Evolutionary conservation across 2,888 invertebrate genomes (phyloP), one percentile per base, ranked within the genome.

Genomic region (Campaea margaritaria): DNA sequence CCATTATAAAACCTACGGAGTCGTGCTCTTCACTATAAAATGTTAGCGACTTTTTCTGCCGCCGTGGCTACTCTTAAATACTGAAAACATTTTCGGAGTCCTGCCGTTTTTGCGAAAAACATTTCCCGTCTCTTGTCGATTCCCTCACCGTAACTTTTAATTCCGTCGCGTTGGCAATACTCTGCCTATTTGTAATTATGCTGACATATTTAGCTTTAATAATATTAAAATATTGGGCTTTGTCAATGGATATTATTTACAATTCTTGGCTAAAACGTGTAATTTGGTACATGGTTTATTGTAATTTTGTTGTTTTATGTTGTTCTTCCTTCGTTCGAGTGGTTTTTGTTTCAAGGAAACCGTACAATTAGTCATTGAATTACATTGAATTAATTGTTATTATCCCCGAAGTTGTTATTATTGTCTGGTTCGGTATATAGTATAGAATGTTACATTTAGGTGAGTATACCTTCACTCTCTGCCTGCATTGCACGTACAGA

Each of bases 41-140:
- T 83, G 76, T 79, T 72, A 72, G 75, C 62, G 76, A 78, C 78
- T 80, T 85, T 86, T 86, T 83, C 75, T 71, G 74, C 74, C 73
- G 56, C 27, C 59, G 59, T 27, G 11, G 55, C 69, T 72, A 72
- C 78, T 82, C 78, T 84, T 79, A 81, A 83, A 82, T 80, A 79
- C 78, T 81, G 74, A 78, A 86, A 84, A 85, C 82, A 83, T 87
- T 86, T 86, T 86, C 73, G 81, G 77, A 77, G 78, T 70, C 75
- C 78, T 81, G 85, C 73, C 83, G 85, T 83, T 82, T 76, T 73
- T 65, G 76, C 75, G 76, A 74, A 74, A 75, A 81, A 78, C 78
- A 82, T 82, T 80, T 81, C 77, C 71, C 77, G 70, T 82, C 79
- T 78, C 78, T 74, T 78, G 73, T 72, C 69, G 78, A 76, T 79